A percentile compares a stretch with the other conserved stretches of the same genome.
phyloP scores from a whole-genome alignment of 2,888 invertebrate genomes.

The Argyresthia goedartella region DNA sequence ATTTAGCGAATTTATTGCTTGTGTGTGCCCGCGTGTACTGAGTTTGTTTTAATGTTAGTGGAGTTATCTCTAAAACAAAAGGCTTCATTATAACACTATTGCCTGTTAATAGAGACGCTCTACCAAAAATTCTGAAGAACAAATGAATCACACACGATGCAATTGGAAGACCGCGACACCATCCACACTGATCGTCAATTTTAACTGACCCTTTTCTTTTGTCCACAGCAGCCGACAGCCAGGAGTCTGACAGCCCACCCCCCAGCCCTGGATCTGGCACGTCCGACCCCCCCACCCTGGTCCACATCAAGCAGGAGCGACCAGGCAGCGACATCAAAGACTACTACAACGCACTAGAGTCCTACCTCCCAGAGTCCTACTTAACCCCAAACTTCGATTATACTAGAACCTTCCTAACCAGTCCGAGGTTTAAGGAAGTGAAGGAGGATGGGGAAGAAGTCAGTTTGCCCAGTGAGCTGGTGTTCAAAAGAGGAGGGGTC shows the following conservation, averaged over 20 bases:
- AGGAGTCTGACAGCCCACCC: conserved; percentile 61
- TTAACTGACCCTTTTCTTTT: conserved; percentile 18
- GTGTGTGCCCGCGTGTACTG: too few relatives aligned
- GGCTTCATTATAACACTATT: too few relatives aligned
- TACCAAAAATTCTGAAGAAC: too few relatives aligned
- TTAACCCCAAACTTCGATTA: conserved; percentile 48
- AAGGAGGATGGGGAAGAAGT: conserved; percentile 26
- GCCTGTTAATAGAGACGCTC: too few relatives aligned
- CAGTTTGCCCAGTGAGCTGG: conserved; percentile 70
- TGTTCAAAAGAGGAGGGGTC: conserved; percentile 71
- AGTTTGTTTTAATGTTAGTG: too few relatives aligned
- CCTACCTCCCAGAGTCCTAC: conserved; percentile 49
- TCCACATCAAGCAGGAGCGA: conserved; percentile 64
- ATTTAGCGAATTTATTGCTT: not conserved
- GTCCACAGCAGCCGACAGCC: conserved; percentile 61
- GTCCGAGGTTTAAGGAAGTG: conserved; percentile 38
- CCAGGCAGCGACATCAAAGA: conserved; percentile 55
- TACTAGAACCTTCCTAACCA: conserved; percentile 33
- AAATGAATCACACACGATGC: too few relatives aligned
- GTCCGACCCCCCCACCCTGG: conserved; percentile 62
- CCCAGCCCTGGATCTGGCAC: conserved; percentile 58
- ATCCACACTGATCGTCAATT: too few relatives aligned
- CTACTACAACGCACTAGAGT: conserved; percentile 52
- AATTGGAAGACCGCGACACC: too few relatives aligned
- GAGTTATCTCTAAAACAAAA: too few relatives aligned